Base-by-base conservation (phyloP, 1,140 invertebrate genomes). In the Stenopsyche tienmushanensis region DNA sequence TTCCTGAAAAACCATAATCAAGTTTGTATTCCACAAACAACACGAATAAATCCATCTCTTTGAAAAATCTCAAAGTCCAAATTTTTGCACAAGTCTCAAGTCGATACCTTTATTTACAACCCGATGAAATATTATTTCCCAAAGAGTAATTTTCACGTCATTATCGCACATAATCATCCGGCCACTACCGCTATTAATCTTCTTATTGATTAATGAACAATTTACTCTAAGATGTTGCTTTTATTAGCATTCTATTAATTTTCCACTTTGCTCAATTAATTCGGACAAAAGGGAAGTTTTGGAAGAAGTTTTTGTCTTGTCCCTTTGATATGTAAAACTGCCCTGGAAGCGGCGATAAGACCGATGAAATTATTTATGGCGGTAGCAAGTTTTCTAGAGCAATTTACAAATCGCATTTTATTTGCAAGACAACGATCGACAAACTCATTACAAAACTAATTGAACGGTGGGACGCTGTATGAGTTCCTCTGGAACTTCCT, bases 261-360 rank as follows among this genome's bases (percentile, higher is more conserved):
- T 15, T n/a, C 26, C n/a, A 25, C 52, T 34, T 17, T 15, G 24
- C 52, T 9, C 52, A 34, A 55, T 55, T 55, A 55, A 55, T 55
- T 55, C 29, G 13, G 25, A 34, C 24, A 24, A 39, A 55, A 24
- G n/a, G 10, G 39, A 55, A 3, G 24, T 39, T 25, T n/a, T n/a
- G 20, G 29, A 29, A 17, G 24, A 20, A 29, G 26, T 13, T 25
- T 26, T 55, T 55, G 52, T 55, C 52, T 55, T 20, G 52, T 39
- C 26, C 52, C 52, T 55, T 55, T 55, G 52, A 55, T 55, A 55
- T 55, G 52, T 55, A 55, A 55, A 55, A 55, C n/a, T 55, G 52
- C 24, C 15, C 52, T 26, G n/a, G 52, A n/a, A 34, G 3, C 52
- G 3, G 17, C 52, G 10, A 20, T 17, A 9, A 29, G 26, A 55